Base-by-base conservation (phyloP, 2,797 vertebrate genomes). In the Anableps anableps region DNA sequence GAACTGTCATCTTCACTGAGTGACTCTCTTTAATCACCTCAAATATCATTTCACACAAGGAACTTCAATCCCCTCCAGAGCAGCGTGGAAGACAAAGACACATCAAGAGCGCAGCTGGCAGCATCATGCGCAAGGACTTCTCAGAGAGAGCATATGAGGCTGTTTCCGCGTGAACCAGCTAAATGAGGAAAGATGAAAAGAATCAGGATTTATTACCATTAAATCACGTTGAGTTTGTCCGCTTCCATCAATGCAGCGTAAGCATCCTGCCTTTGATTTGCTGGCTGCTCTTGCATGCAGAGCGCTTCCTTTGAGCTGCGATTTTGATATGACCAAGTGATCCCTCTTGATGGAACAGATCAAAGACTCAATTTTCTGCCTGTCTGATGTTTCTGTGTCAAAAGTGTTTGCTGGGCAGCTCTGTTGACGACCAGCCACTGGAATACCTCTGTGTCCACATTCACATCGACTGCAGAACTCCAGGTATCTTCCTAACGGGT, bases 21-120 rank as follows among this genome's bases (percentile, higher is more conserved):
- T 55, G 83, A 83, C 88, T 89, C 79, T 79, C 92, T 95, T 94
- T 94, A 92, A 94, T 95, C 92, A 95, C 91, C 87, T 92, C 86
- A 92, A 90, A 93, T 93, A 94, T 94, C 89, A 91, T 94, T 93
- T 94, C 92, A 92, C 92, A 91, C 83, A 10, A 89, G 83, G 87
- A 88, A 91, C 92, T 92, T 84, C 85, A 92, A 90, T 90, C 89
- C 88, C 76, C 83, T 83, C 82, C 80, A 76, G 80, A 88, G 88
- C 89, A 75, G 43, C 81, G 34, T 83, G 72, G 75, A 85, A 91
- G 90, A 93, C 90, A 91, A 91, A 91, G 77, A 45, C 80, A 64
- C 85, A 80, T 86, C 86, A 72, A 85, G 80, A 17, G 31, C 85
- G 83, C 85, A 83, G 89, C 89, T 31, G 83, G 74, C 14, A 81